A percentile compares a stretch with the other conserved stretches of the same genome.
Evolutionary conservation across 2,888 invertebrate genomes (phyloP).

Genomic region (Drosophila neotestacea): DNA sequence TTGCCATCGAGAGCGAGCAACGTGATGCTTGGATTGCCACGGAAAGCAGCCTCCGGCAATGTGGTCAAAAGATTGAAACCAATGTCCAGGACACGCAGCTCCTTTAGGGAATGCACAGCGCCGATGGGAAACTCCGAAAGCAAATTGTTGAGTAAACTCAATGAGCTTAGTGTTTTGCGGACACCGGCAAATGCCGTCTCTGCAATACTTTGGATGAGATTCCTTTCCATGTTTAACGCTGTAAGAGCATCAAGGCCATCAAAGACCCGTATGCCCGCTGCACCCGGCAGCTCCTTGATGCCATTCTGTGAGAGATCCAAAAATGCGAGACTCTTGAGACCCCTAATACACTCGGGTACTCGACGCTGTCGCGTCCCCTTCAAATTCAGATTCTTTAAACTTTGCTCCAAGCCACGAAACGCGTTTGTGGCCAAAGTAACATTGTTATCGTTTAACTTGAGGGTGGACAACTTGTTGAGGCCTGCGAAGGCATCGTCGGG

Average conservation of each 20-base stretch:
- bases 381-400: conserved; percentile 94
- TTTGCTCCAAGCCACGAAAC: conserved; percentile 92
- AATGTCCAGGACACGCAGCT: conserved; percentile 94
- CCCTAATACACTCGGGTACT: conserved; percentile 92
- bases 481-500: conserved; percentile 91
- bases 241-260: conserved; percentile 93
- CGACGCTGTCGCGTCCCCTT: conserved; percentile 93
- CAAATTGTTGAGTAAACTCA: conserved; percentile 95
- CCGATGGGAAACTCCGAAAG: conserved; percentile 94
- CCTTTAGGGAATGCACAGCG: conserved; percentile 91
- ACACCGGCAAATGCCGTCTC: conserved; percentile 92
- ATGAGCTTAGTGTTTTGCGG: conserved; percentile 92
- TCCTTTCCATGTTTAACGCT: conserved; percentile 93
- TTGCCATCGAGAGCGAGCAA: conserved; percentile 96
- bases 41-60: conserved; percentile 92
- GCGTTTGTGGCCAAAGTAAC: conserved; percentile 90
- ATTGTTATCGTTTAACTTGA: conserved; percentile 95
- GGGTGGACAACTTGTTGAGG: conserved; percentile 90
- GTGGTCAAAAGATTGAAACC: conserved; percentile 95
- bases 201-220: conserved; percentile 92
- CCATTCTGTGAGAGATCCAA: conserved; percentile 95
- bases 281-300: conserved; percentile 91
- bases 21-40: conserved; percentile 93
- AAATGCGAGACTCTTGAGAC: conserved; percentile 92
- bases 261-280: conserved; percentile 89